These are phyloP conservation scores for Stigmatopora argus DNA, from an alignment of 2,113 vertebrate genomes.

Conservation along the genomic window DNA sequence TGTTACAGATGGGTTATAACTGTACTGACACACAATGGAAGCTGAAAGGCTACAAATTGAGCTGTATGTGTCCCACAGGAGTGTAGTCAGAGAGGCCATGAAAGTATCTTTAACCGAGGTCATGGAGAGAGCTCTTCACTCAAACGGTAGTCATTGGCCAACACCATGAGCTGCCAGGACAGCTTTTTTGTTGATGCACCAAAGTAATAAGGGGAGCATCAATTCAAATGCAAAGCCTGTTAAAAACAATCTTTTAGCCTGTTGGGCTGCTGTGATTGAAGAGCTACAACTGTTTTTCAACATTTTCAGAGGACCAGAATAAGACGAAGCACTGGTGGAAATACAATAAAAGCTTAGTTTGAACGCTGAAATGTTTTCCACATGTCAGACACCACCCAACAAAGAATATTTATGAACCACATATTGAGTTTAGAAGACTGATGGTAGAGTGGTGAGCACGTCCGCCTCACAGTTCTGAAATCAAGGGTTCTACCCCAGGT, in stretches of 20 bases:
- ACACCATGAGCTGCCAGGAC: conserved; percentile 22
- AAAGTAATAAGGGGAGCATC: neutral
- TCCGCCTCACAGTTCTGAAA: no score
- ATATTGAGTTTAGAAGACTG: no score
- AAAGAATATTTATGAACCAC: neutral
- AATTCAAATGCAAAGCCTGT: neutral
- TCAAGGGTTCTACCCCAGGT: no score
- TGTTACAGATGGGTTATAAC: conserved; percentile 52
- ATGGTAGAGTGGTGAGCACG: no score
- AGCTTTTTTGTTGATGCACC: conserved; percentile 22
- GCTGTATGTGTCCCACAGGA: conserved; percentile 50
- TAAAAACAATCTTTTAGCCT: neutral
- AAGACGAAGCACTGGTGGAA: no score
- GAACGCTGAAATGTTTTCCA: no score
- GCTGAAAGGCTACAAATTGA: conserved; percentile 43
- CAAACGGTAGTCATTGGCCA: conserved; percentile 42
- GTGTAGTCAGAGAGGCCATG: conserved; percentile 30
- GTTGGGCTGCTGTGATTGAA: neutral
- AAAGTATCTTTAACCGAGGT: conserved; percentile 49
- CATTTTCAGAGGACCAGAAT: neutral
- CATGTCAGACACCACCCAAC: neutral
- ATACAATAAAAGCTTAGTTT: no score
- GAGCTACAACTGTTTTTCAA: neutral
- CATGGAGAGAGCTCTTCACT: conserved; percentile 40
- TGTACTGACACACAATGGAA: conserved; percentile 55